Evolutionary conservation across 1,140 invertebrate species (phyloP).

Genomic region (Trissolcus basalis): DNA sequence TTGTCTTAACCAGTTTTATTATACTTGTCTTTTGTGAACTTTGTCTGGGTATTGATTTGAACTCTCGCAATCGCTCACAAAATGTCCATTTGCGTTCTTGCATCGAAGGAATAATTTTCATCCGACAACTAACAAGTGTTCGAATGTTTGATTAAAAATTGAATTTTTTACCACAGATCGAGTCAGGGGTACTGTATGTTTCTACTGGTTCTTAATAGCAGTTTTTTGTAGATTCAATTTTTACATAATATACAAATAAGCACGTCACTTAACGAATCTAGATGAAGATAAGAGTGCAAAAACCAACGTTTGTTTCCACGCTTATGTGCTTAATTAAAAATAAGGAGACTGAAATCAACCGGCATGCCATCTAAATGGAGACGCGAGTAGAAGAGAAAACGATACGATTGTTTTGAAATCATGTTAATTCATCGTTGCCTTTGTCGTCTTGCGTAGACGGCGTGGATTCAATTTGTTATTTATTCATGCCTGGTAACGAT

Average conservation of each 20-base stretch:
- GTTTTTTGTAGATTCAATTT: constrained; percentile 36
- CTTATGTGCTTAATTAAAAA: constrained; percentile 48
- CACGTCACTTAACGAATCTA: constrained; percentile 28
- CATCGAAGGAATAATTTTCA: constrained; percentile 1
- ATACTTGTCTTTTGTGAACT: no score
- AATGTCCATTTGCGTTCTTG: no score
- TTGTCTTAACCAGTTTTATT: no score
- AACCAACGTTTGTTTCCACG: constrained; percentile 21
- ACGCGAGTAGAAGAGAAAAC: constrained; percentile 2
- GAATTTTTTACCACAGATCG: background rate
- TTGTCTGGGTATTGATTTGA: no score
- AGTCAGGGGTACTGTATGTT: constrained; percentile 7
- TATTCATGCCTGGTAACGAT: constrained; percentile 17
- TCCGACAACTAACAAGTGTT: background rate
- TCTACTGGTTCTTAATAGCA: constrained; percentile 30
- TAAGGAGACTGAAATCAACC: constrained; percentile 24
- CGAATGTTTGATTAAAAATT: no score
- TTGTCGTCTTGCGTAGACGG: constrained; percentile 24
- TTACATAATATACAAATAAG: constrained; percentile 16
- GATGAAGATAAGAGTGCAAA: constrained; percentile 10
- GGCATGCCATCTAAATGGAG: constrained; percentile 13
- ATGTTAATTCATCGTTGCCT: constrained; percentile 41
- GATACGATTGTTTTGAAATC: constrained; percentile 10
- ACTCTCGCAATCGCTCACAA: no score
- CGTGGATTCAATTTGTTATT: constrained; percentile 38